Conservation (phyloP, 2,113 vertebrate species). For the Siniperca knerii region DNA sequence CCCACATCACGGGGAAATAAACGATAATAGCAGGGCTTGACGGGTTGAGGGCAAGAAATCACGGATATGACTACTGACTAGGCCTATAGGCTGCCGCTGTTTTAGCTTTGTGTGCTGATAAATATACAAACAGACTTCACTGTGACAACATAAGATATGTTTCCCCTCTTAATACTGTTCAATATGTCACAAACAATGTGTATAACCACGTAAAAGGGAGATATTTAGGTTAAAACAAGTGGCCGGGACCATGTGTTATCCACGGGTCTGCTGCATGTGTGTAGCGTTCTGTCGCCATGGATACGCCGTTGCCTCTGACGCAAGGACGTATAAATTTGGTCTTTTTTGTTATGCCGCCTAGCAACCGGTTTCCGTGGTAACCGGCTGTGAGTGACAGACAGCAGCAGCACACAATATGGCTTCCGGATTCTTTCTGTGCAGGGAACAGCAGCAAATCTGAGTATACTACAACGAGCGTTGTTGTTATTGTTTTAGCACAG, state of each 20-base stretch:
- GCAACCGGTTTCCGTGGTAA: slow-evolving; percentile 86
- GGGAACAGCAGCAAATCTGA: neutral
- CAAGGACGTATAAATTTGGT: slow-evolving; percentile 84
- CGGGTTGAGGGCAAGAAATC: neutral
- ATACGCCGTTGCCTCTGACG: slow-evolving; percentile 86
- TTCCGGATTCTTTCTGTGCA: slow-evolving; percentile 73
- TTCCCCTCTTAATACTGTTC: neutral
- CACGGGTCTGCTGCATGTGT: slow-evolving; percentile 71
- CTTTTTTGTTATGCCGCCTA: slow-evolving; percentile 88
- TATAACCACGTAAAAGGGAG: neutral
- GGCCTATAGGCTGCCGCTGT: neutral
- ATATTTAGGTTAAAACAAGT: slow-evolving; percentile 38
- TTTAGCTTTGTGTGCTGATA: neutral
- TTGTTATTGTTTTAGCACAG: neutral
- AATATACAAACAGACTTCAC: neutral
- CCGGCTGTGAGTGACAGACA: slow-evolving; percentile 68
- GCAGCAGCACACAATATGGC: slow-evolving; percentile 69
- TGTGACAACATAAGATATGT: neutral
- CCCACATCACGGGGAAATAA: slow-evolving; percentile 23
- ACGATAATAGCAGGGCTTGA: neutral
- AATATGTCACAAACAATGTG: neutral
- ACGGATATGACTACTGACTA: neutral
- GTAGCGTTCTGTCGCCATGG: slow-evolving; percentile 85
- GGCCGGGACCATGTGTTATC: slow-evolving; percentile 58
- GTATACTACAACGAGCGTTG: neutral